These are phyloP conservation scores for Cryptotermes secundus DNA, from an alignment of 1,140 invertebrate genomes.

Conservation along the genomic window DNA sequence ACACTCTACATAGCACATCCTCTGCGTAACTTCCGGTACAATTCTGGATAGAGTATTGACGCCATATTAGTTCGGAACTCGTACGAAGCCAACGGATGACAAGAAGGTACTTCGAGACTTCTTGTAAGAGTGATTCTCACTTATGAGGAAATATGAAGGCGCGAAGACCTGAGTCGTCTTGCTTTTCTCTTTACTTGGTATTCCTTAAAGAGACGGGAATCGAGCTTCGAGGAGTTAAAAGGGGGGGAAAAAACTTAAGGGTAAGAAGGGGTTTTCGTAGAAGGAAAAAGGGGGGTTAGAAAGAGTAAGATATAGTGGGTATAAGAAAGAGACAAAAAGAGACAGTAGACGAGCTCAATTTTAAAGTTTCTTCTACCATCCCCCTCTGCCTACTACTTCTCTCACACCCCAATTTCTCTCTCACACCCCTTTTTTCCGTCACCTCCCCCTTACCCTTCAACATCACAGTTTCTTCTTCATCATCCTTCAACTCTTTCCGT, in stretches of 20 bases:
- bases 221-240: conserved; percentile 6
- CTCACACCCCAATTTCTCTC: not conserved
- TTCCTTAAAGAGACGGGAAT: conserved; percentile 19
- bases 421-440: not conserved
- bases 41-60: not conserved
- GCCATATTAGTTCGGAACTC: not conserved
- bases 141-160: not conserved
- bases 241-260: conserved; percentile 17
- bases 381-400: conserved; percentile 1
- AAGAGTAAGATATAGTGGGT: not conserved
- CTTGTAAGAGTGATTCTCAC: not conserved
- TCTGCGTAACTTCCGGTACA: not conserved
- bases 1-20: not conserved
- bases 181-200: conserved; percentile 1
- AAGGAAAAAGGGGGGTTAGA: conserved; percentile 2
- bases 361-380: not conserved
- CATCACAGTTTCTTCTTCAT: conserved; percentile 4
- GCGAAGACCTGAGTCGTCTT: not conserved
- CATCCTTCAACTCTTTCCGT: conserved; percentile 9
- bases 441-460: not conserved
- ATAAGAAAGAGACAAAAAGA: not conserved
- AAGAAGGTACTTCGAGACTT: no score
- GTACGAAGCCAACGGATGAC: not conserved
- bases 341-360: not conserved
- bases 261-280: conserved; percentile 5